Evolutionary conservation across 2,888 invertebrate genomes (phyloP).

Genomic region (Melanophora roralis): DNA sequence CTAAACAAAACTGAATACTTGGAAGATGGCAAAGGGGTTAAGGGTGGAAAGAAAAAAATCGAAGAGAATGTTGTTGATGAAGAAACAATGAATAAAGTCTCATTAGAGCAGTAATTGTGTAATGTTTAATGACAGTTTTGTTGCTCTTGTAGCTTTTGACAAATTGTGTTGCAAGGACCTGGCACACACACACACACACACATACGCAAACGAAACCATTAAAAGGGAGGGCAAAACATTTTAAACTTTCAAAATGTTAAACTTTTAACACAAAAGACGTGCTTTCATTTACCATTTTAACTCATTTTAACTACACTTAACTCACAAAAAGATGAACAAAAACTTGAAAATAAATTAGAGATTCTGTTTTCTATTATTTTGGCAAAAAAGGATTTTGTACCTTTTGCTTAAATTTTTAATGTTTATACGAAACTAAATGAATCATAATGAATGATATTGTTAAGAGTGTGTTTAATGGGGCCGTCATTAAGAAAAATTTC

Average conservation of each 20-base stretch:
- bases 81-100: slow-evolving; percentile 41
- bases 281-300: slow-evolving; percentile 16
- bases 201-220: no score
- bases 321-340: not conserved
- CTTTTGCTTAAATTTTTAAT: not conserved
- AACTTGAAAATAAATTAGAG: not conserved
- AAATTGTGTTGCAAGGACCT: slow-evolving; percentile 41
- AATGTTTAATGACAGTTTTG: slow-evolving; percentile 47
- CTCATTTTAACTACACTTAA: not conserved
- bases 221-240: not conserved
- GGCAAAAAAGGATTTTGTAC: not conserved
- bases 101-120: slow-evolving; percentile 50
- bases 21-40: not conserved
- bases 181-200: no score
- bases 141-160: slow-evolving; percentile 35
- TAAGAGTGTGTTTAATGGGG: slow-evolving; percentile 34
- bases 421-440: not conserved
- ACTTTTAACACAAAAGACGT: slow-evolving; percentile 43
- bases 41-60: not conserved
- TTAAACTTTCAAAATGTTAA: slow-evolving; percentile 25
- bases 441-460: not conserved
- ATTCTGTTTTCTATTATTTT: no score
- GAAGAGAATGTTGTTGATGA: not conserved
- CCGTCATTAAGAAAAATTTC: slow-evolving; percentile 42
- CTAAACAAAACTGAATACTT: not conserved